A percentile compares a stretch with the other conserved stretches of the same genome.
These are phyloP conservation scores for Cirrhinus mrigala DNA, from an alignment of 2,797 vertebrate species.

Conservation along the genomic window DNA sequence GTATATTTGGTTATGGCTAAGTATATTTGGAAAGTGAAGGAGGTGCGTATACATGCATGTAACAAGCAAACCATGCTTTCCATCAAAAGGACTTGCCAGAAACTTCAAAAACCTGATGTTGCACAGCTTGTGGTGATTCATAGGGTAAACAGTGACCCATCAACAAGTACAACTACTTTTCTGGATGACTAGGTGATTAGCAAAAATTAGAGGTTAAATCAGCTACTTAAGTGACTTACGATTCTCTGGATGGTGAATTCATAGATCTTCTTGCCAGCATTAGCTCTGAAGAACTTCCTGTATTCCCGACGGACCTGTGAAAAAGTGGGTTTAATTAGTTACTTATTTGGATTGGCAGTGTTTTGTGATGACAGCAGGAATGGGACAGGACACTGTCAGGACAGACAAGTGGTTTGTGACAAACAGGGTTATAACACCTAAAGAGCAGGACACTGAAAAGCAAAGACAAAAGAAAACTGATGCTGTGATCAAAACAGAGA, in stretches of 20 bases:
- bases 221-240: slow-evolving; percentile 79
- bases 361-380: slow-evolving; percentile 36
- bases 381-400: slow-evolving; percentile 48
- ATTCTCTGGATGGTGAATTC: slow-evolving; percentile 95
- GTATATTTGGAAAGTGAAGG: no score
- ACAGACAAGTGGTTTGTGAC: slow-evolving; percentile 71
- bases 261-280: slow-evolving; percentile 97
- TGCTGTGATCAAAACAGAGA: not conserved
- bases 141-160: not conserved
- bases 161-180: not conserved
- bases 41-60: not conserved
- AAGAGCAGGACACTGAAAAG: slow-evolving; percentile 30
- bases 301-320: slow-evolving; percentile 95
- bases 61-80: not conserved
- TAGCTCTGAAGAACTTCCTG: slow-evolving; percentile 97
- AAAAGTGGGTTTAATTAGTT: slow-evolving; percentile 61
- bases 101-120: not conserved
- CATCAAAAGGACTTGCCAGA: not conserved
- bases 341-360: slow-evolving; percentile 21
- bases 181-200: not conserved
- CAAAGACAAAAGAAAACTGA: slow-evolving; percentile 15
- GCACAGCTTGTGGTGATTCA: not conserved
- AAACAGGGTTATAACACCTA: slow-evolving; percentile 44
- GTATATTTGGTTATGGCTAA: no score
- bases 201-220: not conserved